Conservation (phyloP, 1,140 invertebrate species). For the Scaptomyza montana region DNA sequence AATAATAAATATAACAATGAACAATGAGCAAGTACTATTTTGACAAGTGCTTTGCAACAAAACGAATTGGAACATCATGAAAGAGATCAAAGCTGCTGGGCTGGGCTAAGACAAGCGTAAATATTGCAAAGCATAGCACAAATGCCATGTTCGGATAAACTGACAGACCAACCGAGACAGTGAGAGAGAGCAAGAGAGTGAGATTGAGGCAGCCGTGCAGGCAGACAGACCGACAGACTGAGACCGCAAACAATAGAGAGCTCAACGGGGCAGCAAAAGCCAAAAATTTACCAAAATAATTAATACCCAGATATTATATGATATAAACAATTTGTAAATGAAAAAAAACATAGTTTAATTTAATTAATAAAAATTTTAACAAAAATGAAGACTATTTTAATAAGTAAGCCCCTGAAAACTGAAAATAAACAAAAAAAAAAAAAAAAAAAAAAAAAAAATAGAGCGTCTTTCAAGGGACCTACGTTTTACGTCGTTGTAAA, state of each 20-base stretch:
- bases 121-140: conserved; percentile 68
- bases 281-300: conserved; percentile 2
- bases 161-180: conserved; percentile 36
- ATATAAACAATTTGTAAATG: too few species aligned
- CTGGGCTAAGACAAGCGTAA: conserved; percentile 74
- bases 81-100: conserved; percentile 66
- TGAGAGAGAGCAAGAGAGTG: conserved; percentile 12
- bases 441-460: too few species aligned
- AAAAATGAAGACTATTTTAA: too few species aligned
- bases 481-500: too few species aligned
- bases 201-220: not conserved
- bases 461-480: too few species aligned
- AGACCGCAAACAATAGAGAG: conserved; percentile 48
- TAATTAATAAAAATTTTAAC: too few species aligned
- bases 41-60: conserved; percentile 67
- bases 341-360: too few species aligned
- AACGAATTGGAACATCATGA: conserved; percentile 63
- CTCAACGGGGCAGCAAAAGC: conserved; percentile 54
- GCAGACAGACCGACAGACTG: too few species aligned
- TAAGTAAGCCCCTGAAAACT: too few species aligned
- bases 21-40: conserved; percentile 61
- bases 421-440: too few species aligned
- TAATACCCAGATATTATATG: too few species aligned
- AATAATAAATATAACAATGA: conserved; percentile 46
- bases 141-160: conserved; percentile 67